phyloP scores from a whole-genome alignment of 2,113 vertebrate genomes.

The Canis aureus region DNA sequence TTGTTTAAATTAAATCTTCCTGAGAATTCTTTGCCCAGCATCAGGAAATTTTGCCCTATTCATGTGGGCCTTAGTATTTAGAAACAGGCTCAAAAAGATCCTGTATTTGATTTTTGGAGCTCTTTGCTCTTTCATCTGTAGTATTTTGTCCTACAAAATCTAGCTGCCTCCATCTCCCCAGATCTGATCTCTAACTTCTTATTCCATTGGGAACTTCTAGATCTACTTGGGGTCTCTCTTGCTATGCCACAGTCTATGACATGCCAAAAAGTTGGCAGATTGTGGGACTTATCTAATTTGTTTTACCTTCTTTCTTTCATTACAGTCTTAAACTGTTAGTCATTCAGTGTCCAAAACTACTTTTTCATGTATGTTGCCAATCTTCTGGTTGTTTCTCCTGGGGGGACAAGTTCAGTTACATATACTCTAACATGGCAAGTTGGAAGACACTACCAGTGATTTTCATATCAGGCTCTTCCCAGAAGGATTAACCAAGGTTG shows the following conservation, averaged over 20 bases:
- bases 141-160: background rate
- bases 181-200: background rate
- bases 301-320: background rate
- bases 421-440: background rate
- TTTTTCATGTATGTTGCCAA: background rate
- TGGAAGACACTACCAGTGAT: background rate
- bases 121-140: background rate
- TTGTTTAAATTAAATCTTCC: background rate
- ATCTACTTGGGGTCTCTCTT: background rate
- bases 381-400: background rate
- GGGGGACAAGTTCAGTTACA: background rate
- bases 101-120: background rate
- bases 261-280: background rate
- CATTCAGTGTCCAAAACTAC: background rate
- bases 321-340: background rate
- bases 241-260: background rate
- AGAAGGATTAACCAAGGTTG: conserved; percentile 10
- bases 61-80: background rate
- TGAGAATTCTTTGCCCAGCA: background rate
- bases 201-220: background rate
- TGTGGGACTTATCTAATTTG: background rate
- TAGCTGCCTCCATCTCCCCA: background rate
- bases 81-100: background rate
- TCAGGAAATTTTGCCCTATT: background rate
- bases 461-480: background rate